Evolutionary conservation across 2,113 vertebrate species (phyloP).

Genomic region (Oreocharis arfaki): DNA sequence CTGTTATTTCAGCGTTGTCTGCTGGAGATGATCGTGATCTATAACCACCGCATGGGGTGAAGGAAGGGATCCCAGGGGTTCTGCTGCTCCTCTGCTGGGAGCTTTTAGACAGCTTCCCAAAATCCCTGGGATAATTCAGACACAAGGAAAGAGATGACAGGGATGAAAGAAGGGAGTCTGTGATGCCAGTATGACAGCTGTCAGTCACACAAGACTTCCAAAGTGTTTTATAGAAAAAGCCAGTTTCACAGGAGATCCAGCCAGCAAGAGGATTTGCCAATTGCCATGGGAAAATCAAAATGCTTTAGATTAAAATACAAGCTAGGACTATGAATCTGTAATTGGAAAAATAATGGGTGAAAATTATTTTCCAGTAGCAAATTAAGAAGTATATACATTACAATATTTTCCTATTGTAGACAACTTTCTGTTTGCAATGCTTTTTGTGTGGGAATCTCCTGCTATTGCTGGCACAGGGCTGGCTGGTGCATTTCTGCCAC

Average conservation of each 20-base stretch:
- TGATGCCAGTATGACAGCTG: neutral
- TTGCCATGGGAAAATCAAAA: neutral
- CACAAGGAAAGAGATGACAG: neutral
- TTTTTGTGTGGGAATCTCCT: neutral
- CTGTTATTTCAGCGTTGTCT: neutral
- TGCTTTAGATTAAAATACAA: neutral
- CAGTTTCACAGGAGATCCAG: neutral
- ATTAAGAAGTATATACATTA: neutral
- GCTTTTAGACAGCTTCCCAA: neutral
- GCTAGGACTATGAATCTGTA: neutral
- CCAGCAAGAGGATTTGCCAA: neutral
- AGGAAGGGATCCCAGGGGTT: no score
- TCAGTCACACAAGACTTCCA: neutral
- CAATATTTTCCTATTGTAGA: neutral
- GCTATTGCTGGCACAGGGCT: neutral
- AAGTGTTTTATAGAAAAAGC: neutral
- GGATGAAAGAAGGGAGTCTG: neutral
- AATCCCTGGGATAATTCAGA: neutral
- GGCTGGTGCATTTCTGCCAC: neutral
- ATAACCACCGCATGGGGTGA: accelerated
- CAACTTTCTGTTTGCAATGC: neutral
- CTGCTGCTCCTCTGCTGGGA: neutral
- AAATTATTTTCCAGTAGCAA: neutral
- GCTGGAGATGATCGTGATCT: neutral
- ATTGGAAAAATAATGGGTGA: neutral